Evolutionary conservation across 1,140 invertebrate species (phyloP), one percentile per base, ranked within the genome.

Genomic region (Brachystomella parvula): DNA sequence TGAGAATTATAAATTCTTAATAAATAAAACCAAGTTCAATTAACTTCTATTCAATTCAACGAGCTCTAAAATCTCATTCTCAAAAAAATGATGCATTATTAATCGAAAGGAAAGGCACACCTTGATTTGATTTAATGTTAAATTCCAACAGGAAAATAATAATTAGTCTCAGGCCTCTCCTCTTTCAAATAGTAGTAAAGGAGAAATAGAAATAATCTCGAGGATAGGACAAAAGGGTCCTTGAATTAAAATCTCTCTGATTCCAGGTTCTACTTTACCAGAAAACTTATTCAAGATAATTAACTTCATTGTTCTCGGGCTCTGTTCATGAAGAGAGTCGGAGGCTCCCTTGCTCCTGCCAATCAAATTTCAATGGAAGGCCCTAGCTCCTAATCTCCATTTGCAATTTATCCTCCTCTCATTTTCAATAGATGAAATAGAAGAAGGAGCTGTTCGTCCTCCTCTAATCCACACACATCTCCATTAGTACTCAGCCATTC

Each of bases 271-370:
- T 15, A 24, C 12, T 17, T 53, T 53, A 53, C 6, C 19, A 53
- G 24, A 53, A 15, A 53, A 53, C 49, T 53, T 53, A 53, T 53
- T 53, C 49, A 24, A 24, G 49, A 53, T 53, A 53, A 53, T 53
- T 53, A 53, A 53, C 49, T 53, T 24, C 49, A 53, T 53, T 53
- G 49, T 53, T 53, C 49, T 26, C 24, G 9, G n/a, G n/a, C 39
- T 19, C 49, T 24, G 24, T 26, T 24, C 21, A 24, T 15, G 24
- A 24, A 53, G 49, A 53, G 21, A 15, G 12, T 26, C 21, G 24
- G 24, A 24, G 49, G 21, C 39, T 44, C n/a, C n/a, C 39, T n/a
- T 44, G n/a, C 39, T 44, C n/a, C 39, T 53, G 49, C 24, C 49
- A 53, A 53, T 53, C 49, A 53, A 53, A 15, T 53, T 53, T 53